phyloP scores from a whole-genome alignment of 2,797 vertebrate species.

The Cirrhinus molitorella region DNA sequence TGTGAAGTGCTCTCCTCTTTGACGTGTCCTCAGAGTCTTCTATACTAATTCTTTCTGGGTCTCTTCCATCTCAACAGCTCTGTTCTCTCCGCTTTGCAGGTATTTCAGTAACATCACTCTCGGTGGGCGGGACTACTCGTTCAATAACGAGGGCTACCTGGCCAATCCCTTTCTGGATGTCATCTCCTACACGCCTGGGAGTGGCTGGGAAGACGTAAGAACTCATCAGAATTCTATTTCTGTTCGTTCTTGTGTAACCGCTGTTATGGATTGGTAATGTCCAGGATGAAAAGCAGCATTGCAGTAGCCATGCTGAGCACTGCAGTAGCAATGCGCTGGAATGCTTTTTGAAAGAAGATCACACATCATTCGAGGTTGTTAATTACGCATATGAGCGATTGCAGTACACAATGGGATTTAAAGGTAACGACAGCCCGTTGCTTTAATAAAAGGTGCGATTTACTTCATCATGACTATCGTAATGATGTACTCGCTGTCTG shows the following conservation, averaged over 20 bases:
- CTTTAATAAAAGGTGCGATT: constrained; percentile 44
- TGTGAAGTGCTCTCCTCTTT: constrained; percentile 42
- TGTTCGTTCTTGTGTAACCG: constrained; percentile 28
- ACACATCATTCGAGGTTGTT: constrained; percentile 5
- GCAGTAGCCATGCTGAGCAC: constrained; percentile 44
- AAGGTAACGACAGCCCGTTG: constrained; percentile 12
- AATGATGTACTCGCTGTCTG: constrained; percentile 30
- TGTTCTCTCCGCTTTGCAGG: constrained; percentile 71
- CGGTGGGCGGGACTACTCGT: constrained; percentile 91
- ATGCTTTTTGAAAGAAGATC: constrained; percentile 14
- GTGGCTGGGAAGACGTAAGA: constrained; percentile 96
- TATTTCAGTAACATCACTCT: constrained; percentile 96
- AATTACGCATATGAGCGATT: neutral
- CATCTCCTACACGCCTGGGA: constrained; percentile 91
- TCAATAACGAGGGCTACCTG: constrained; percentile 91
- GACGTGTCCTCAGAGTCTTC: constrained; percentile 27
- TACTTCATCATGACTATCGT: constrained; percentile 13
- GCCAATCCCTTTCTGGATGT: constrained; percentile 93
- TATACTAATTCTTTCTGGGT: constrained; percentile 26
- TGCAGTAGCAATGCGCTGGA: constrained; percentile 38
- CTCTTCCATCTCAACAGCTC: constrained; percentile 21
- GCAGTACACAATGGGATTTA: neutral
- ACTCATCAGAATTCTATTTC: constrained; percentile 56
- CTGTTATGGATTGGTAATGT: constrained; percentile 46
- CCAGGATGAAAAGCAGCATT: constrained; percentile 49